phyloP scores from a whole-genome alignment of 2,888 invertebrate species.

The Cantharis lateralis region DNA sequence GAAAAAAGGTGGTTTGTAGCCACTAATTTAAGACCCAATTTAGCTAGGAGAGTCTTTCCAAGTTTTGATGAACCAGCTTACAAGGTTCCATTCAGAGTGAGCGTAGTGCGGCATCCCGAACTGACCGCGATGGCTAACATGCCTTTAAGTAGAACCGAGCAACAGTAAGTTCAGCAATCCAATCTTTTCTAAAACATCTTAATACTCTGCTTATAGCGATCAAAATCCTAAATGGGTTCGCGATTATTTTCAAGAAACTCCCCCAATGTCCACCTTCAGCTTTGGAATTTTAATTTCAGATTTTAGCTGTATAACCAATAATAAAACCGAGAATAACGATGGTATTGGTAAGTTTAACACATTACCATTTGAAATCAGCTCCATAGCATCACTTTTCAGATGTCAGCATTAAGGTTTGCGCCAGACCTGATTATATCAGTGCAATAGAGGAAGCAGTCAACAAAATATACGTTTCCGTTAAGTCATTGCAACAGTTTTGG shows the following conservation, averaged over 20 bases:
- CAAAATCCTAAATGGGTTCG: conserved; percentile 63
- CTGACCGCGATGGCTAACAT: conserved; percentile 70
- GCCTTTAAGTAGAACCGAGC: conserved; percentile 61
- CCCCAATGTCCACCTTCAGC: conserved; percentile 78
- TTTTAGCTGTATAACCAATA: conserved; percentile 50
- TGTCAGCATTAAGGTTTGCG: conserved; percentile 65
- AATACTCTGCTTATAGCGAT: neutral
- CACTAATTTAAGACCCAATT: conserved; percentile 72
- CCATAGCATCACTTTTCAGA: conserved; percentile 31
- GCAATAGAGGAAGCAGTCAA: conserved; percentile 63
- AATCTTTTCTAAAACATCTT: neutral
- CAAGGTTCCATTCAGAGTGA: conserved; percentile 72
- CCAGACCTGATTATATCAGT: conserved; percentile 64
- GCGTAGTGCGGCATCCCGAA: conserved; percentile 63
- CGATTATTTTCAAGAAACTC: conserved; percentile 72
- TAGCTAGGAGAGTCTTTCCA: conserved; percentile 77
- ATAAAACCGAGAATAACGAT: conserved; percentile 39
- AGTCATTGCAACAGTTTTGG: conserved; percentile 67
- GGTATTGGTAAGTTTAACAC: conserved; percentile 45
- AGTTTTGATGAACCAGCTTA: conserved; percentile 81
- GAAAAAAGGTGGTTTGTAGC: conserved; percentile 63
- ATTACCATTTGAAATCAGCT: neutral
- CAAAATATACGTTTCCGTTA: conserved; percentile 63
- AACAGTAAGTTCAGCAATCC: conserved; percentile 61
- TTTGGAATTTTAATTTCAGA: conserved; percentile 75